Conservation (phyloP, 2,888 invertebrate species). For the Ornithoptera alexandrae region DNA sequence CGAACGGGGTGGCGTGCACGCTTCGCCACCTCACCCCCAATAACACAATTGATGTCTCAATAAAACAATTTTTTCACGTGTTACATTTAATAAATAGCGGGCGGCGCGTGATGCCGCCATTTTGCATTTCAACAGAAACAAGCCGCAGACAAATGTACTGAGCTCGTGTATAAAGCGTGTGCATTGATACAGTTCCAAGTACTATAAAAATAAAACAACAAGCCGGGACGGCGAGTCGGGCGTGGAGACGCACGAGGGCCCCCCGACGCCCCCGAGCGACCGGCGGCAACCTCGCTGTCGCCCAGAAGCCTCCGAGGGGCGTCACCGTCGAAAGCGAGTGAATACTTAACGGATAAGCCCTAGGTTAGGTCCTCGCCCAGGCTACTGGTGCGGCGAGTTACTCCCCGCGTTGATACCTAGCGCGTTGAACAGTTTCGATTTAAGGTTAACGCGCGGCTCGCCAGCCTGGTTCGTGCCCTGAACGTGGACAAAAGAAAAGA, state of each 20-base stretch:
- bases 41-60: conserved; percentile 38
- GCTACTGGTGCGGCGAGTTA: conserved; percentile 71
- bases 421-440: conserved; percentile 92
- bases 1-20: conserved; percentile 49
- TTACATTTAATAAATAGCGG: conserved; percentile 67
- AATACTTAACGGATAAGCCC: conserved; percentile 41
- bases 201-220: conserved; percentile 51
- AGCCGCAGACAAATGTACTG: conserved; percentile 11
- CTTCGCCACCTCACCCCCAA: conserved; percentile 50
- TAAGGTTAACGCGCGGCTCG: conserved; percentile 88
- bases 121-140: conserved; percentile 45
- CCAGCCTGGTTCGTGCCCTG: conserved; percentile 84
- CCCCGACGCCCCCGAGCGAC: conserved; percentile 34
- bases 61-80: too few species aligned
- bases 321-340: conserved; percentile 42
- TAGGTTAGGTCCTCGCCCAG: conserved; percentile 41
- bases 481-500: conserved; percentile 74
- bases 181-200: conserved; percentile 6
- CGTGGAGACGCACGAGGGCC: conserved; percentile 54
- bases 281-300: not conserved
- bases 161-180: not conserved
- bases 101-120: conserved; percentile 50
- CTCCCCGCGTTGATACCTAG: conserved; percentile 87
- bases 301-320: conserved; percentile 31
- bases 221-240: conserved; percentile 49